Evolutionary conservation across 2,888 invertebrate species (phyloP), one percentile per base, ranked within the genome.

Genomic region (Vesta saturnalis): DNA sequence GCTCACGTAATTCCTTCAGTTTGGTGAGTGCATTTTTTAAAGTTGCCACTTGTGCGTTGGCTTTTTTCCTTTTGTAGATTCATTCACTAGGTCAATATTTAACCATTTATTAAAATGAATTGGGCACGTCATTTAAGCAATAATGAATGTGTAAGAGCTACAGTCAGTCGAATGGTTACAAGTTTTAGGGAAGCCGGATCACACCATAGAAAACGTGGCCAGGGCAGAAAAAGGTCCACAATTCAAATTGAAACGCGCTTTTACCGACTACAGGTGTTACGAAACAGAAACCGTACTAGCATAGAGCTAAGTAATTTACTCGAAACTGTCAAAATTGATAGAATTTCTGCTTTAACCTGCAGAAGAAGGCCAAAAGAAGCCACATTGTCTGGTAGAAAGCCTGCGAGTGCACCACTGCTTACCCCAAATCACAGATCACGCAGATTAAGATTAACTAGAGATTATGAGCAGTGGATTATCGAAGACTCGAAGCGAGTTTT

Each of bases 341-440:
- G 49, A 18, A 59, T 58, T 35, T 59, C 59, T 14, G 19, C 52
- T 52, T 12, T 35, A 55, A 55, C 55, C 4, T 54, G 60, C 16
- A 60, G 46, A 19, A 60, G 43, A 52, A 60, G 43, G 15, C 39
- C 54, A 52, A 65, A 55, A 14, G 39, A 60, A 55, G 22, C 22
- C 19, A 19, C 14, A 21, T n/a, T 65, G 56, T 1, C 23, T 65
- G 60, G 46, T 65, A 65, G 54, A 6, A 55, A 8, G 22, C 60
- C 60, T 18, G 16, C 58, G 8, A 59, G 1, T 59, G 59, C 39
- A 46, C 21, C 58, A 16, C 19, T n/a, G n/a, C n/a, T n/a, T n/a
- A n/a, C n/a, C n/a, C n/a, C n/a, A n/a, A n/a, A n/a, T n/a, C n/a
- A n/a, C n/a, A 43, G 10, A 43, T 12, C 14, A n/a, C 12, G n/a